Conservation (phyloP, 2,113 vertebrate genomes). For the Smithornis capensis region DNA sequence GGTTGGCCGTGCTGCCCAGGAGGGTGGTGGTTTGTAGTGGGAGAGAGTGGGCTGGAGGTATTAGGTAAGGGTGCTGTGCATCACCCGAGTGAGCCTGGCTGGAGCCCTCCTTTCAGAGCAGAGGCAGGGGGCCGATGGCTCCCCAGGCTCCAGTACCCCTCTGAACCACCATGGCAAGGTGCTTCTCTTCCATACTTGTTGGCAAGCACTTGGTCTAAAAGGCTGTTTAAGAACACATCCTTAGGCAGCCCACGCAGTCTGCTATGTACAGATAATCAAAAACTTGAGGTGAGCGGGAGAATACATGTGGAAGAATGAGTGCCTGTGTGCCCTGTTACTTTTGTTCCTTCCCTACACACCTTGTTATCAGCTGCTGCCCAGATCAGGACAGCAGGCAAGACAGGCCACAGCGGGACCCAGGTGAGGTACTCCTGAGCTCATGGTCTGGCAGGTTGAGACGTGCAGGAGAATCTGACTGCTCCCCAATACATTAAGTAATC, state of each 20-base stretch:
- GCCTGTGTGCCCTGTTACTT: neutral
- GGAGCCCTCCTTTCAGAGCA: neutral
- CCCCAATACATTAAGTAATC: neutral
- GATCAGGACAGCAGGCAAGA: neutral
- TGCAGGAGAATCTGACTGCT: neutral
- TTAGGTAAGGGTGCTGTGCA: rapidly evolving
- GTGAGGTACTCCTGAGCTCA: too few species aligned
- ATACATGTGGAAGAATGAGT: rapidly evolving
- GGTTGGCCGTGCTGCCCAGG: neutral
- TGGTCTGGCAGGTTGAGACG: neutral
- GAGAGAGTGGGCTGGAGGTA: rapidly evolving
- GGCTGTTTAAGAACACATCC: neutral
- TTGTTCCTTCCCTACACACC: neutral
- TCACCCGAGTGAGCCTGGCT: rapidly evolving
- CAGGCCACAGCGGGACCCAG: rapidly evolving
- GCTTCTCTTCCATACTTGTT: rapidly evolving
- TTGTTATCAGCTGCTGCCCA: neutral
- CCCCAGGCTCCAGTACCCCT: rapidly evolving
- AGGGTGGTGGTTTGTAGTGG: too few species aligned
- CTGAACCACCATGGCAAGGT: rapidly evolving
- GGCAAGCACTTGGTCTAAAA: neutral
- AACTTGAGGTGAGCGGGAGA: neutral
- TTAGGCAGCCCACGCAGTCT: rapidly evolving
- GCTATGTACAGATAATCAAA: neutral
- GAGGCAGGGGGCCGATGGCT: neutral